These are phyloP conservation scores for Pogonocichla stellata DNA, from an alignment of 2,113 vertebrate species.

Conservation along the genomic window DNA sequence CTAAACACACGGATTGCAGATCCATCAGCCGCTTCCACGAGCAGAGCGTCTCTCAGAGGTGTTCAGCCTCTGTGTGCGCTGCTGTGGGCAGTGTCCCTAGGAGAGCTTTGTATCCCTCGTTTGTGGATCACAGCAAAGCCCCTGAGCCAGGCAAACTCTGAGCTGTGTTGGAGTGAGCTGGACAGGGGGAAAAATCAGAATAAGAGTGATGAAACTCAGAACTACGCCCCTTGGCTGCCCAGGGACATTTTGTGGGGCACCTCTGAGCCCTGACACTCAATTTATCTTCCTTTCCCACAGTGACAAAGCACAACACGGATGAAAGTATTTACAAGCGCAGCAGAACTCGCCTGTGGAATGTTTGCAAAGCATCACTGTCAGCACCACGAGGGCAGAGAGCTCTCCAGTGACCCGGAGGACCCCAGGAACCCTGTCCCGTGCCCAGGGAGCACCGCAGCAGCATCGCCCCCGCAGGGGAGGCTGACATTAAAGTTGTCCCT, in stretches of 20 bases:
- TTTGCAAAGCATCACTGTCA: neutral
- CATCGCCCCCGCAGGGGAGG: neutral
- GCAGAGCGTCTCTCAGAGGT: rapidly evolving
- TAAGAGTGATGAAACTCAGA: neutral
- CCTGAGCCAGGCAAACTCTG: neutral
- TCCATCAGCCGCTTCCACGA: rapidly evolving
- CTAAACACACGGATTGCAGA: rapidly evolving
- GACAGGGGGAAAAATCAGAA: rapidly evolving
- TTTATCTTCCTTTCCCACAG: neutral
- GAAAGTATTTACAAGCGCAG: neutral
- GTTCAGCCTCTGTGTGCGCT: neutral
- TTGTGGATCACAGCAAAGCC: neutral
- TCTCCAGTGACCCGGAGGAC: rapidly evolving
- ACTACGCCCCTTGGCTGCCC: neutral
- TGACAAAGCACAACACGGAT: neutral
- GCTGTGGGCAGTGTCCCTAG: rapidly evolving
- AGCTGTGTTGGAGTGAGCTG: rapidly evolving
- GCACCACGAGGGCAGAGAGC: neutral
- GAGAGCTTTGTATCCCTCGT: rapidly evolving
- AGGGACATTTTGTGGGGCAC: neutral
- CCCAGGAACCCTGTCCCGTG: rapidly evolving
- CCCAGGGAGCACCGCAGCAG: neutral
- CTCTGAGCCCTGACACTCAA: neutral
- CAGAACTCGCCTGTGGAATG: rapidly evolving
- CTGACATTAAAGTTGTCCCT: neutral